phyloP scores from a whole-genome alignment of 2,888 invertebrate genomes.

The Anagyrus pseudococci region DNA sequence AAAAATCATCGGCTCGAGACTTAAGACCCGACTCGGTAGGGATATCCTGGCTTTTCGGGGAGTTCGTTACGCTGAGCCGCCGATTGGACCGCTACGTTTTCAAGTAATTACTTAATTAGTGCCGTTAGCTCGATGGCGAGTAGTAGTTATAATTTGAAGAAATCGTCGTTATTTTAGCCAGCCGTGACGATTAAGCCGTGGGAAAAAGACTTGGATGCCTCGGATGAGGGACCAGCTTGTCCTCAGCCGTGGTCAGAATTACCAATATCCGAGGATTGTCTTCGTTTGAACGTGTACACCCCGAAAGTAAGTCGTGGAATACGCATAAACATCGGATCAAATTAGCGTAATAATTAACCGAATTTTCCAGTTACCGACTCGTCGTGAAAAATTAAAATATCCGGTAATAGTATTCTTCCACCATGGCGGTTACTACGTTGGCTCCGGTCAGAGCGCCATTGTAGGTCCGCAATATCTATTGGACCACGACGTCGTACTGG shows the following conservation, averaged over 20 bases:
- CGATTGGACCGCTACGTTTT: slow-evolving; percentile 11
- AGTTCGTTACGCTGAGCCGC: slow-evolving; percentile 18
- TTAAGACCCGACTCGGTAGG: slow-evolving; percentile 21
- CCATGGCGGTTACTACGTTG: slow-evolving; percentile 70
- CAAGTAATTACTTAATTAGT: neutral
- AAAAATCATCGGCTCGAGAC: slow-evolving; percentile 7
- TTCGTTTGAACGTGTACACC: slow-evolving; percentile 71
- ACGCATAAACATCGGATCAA: too few relatives aligned
- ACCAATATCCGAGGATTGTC: slow-evolving; percentile 69
- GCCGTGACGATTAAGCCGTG: slow-evolving; percentile 65
- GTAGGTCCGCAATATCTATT: slow-evolving; percentile 44
- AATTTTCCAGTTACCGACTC: too few relatives aligned
- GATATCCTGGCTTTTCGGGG: slow-evolving; percentile 23
- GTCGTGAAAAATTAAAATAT: too few relatives aligned
- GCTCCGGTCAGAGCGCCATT: slow-evolving; percentile 66
- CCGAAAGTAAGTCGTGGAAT: too few relatives aligned
- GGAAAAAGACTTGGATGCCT: slow-evolving; percentile 65
- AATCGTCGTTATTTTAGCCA: slow-evolving; percentile 53
- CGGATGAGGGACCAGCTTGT: slow-evolving; percentile 68
- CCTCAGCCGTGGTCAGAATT: slow-evolving; percentile 59
- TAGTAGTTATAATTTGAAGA: too few relatives aligned
- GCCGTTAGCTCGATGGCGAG: too few relatives aligned
- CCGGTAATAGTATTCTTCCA: slow-evolving; percentile 73
- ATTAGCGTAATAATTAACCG: too few relatives aligned
- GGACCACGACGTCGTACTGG: slow-evolving; percentile 42